These are phyloP conservation scores for Homalodisca vitripennis DNA, from an alignment of 1,140 invertebrate genomes.

Conservation along the genomic window DNA sequence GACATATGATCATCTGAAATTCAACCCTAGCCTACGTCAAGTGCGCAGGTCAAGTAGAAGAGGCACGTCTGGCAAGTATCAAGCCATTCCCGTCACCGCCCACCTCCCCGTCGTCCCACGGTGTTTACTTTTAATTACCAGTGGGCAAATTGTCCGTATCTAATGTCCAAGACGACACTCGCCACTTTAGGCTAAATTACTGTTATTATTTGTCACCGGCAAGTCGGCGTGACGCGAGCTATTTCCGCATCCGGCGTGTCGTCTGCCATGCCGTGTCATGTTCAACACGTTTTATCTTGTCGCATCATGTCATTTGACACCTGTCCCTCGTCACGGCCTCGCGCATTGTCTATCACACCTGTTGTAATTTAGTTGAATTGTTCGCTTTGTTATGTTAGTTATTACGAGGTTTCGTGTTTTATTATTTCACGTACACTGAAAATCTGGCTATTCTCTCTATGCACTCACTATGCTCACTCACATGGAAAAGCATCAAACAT, in stretches of 20 bases:
- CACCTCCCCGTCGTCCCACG: background rate
- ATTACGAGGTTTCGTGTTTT: no score
- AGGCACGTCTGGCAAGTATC: background rate
- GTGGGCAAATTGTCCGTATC: slow-evolving; percentile 2
- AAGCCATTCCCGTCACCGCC: background rate
- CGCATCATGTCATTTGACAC: no score
- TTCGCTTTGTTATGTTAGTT: no score
- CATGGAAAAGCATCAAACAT: no score
- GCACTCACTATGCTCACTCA: no score
- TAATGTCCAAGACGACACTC: slow-evolving; percentile 11
- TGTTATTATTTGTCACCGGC: slow-evolving; percentile 15
- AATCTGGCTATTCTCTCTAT: no score
- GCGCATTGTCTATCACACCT: no score
- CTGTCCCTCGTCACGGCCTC: no score
- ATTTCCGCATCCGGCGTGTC: background rate
- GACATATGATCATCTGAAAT: no score
- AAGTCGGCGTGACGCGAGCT: slow-evolving; percentile 1
- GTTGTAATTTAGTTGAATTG: no score
- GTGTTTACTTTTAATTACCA: slow-evolving; percentile 19
- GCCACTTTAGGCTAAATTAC: background rate
- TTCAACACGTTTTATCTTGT: background rate
- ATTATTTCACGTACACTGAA: no score
- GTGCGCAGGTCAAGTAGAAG: background rate
- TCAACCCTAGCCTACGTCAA: no score
- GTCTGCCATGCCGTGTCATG: background rate